Percentiles rank a stretch among this genome's conserved stretches.
Evolutionary conservation across 2,113 vertebrate genomes (phyloP).

Genomic region (Triplophysa rosa): DNA sequence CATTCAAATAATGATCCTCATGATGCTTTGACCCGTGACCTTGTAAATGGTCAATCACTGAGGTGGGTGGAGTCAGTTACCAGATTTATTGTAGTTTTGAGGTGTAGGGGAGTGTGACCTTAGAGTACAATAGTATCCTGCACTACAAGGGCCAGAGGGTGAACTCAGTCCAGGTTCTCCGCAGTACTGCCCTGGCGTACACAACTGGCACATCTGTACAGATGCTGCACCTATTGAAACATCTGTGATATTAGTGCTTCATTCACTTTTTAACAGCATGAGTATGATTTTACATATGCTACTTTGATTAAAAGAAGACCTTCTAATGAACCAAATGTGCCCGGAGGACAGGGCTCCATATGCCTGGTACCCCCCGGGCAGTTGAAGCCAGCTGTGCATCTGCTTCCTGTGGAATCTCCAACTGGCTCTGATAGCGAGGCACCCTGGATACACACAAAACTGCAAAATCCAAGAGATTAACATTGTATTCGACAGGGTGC

Average conservation of each 20-base stretch:
- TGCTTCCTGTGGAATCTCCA: constrained; percentile 68
- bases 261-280: background rate
- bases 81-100: constrained; percentile 46
- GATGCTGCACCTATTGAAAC: constrained; percentile 66
- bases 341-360: constrained; percentile 77
- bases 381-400: constrained; percentile 79
- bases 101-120: constrained; percentile 72
- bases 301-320: constrained; percentile 56
- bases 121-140: constrained; percentile 79
- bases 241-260: background rate
- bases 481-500: background rate
- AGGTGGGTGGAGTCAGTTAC: background rate
- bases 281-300: background rate
- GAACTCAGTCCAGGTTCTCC: constrained; percentile 69
- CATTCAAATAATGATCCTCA: background rate
- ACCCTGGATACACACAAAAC: constrained; percentile 73
- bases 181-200: constrained; percentile 73
- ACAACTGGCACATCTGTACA: constrained; percentile 66
- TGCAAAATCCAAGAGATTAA: constrained; percentile 39
- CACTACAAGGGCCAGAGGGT: constrained; percentile 76
- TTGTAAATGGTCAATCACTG: background rate
- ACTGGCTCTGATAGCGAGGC: constrained; percentile 68
- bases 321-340: constrained; percentile 74
- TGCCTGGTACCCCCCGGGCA: constrained; percentile 75
- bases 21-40: constrained; percentile 26